Evolutionary conservation across 2,888 invertebrate genomes (phyloP), one percentile per base, ranked within the genome.

Genomic region (Marasmarcha lunaedactyla): DNA sequence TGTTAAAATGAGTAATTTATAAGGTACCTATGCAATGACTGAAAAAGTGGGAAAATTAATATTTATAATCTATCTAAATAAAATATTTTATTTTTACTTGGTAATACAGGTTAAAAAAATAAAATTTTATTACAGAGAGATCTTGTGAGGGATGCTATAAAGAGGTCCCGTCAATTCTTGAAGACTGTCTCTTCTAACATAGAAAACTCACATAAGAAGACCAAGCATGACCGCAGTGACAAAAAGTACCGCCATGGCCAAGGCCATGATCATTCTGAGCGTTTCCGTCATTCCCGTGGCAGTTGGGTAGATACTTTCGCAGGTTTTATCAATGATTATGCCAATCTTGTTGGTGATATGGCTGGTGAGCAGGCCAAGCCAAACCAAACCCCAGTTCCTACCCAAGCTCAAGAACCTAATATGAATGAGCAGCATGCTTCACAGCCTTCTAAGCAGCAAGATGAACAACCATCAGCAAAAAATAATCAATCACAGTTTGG

Each of bases 321-420:
- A 4, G 70, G 67, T 6, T 85, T 84, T 49, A 68, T 86, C 61
- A 85, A 85, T 44, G 85, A 86, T 49, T 86, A 85, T 59, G 73
- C 84, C 6, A 81, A 85, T 49, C 60, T 85, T 0, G 78, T 85
- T 1, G 83, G 78, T 1, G 78, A 83, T 44, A 52, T 71, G 9
- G 64, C 64, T 42, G 44, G 54, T 37, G 42, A 59, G 39, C 9
- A n/a, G 3, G 2, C n/a, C 10, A 33, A 14, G 11, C 34, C 10
- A 15, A 14, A 33, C 10, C 12, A 33, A 27, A 27, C 9, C 33
- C 27, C 50, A 37, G 46, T 52, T 43, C 39, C 48, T 13, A 30
- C 46, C 46, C 41, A 50, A 41, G 25, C 47, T 39, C 42, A 42
- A 2, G 44, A 20, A 7, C 20, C 44, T 41, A 51, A 20, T 37